Percentiles rank a stretch among this genome's conserved stretches.
These are phyloP conservation scores for Meteorus sp. DNA, from an alignment of 1,140 invertebrate genomes.

Conservation along the genomic window DNA sequence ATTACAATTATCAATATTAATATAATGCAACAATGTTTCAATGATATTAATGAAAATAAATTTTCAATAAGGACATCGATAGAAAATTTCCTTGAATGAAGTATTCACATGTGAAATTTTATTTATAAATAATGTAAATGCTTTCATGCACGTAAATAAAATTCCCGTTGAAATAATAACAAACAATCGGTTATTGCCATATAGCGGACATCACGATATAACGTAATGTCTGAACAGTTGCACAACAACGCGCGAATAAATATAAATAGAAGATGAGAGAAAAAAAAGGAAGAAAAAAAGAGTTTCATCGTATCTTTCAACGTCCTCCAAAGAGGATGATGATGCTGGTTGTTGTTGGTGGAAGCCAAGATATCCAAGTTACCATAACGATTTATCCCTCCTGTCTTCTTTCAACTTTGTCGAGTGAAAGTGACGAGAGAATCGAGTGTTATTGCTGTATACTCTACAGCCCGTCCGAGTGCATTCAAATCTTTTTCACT, in stretches of 20 bases:
- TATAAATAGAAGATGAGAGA: too few species aligned
- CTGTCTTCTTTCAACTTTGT: too few species aligned
- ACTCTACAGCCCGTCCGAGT: neutral
- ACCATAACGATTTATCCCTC: constrained; percentile 30
- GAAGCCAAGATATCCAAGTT: neutral
- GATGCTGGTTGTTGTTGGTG: constrained; percentile 10
- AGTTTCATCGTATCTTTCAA: constrained; percentile 14
- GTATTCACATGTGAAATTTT: neutral
- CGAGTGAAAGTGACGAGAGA: constrained; percentile 49
- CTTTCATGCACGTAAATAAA: too few species aligned
- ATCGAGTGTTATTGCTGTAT: constrained; percentile 1
- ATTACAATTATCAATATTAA: neutral
- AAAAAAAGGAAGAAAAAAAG: constrained; percentile 9
- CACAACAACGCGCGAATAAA: constrained; percentile 39
- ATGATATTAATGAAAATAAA: neutral
- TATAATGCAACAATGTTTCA: neutral
- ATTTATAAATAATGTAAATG: too few species aligned
- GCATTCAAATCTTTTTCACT: constrained; percentile 16
- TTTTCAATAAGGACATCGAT: neutral
- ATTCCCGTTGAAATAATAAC: constrained; percentile 1
- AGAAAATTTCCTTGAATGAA: neutral
- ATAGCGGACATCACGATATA: constrained; percentile 34
- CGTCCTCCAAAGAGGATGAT: constrained; percentile 28
- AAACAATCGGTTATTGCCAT: constrained; percentile 19
- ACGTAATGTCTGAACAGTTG: constrained; percentile 42